Evolutionary conservation across 2,797 vertebrate species (phyloP).

Genomic region (Parotocinclus haroldoi): DNA sequence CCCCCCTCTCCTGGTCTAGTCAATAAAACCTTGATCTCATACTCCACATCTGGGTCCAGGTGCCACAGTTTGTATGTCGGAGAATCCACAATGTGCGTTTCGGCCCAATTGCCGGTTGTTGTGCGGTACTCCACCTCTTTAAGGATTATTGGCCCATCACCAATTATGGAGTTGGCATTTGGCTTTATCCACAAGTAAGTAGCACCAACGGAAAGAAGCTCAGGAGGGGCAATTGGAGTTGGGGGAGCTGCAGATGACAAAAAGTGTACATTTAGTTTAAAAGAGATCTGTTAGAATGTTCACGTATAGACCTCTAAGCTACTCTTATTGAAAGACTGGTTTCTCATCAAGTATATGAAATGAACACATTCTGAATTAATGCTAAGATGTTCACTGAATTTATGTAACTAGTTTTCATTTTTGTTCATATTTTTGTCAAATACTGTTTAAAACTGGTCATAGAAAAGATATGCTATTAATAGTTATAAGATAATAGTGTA

Average conservation of each 20-base stretch:
- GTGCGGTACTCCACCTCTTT: slow-evolving; percentile 97
- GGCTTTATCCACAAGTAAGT: slow-evolving; percentile 98
- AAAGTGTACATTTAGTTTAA: too few relatives aligned
- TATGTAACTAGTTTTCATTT: too few relatives aligned
- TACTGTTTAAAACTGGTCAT: too few relatives aligned
- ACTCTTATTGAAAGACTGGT: too few relatives aligned
- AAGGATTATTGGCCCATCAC: slow-evolving; percentile 92
- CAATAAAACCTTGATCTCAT: slow-evolving; percentile 92
- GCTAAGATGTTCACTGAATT: too few relatives aligned
- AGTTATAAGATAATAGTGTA: too few relatives aligned
- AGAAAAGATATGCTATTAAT: too few relatives aligned
- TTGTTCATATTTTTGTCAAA: too few relatives aligned
- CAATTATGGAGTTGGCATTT: slow-evolving; percentile 96
- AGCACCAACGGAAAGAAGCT: slow-evolving; percentile 89
- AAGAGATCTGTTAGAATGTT: too few relatives aligned
- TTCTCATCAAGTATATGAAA: too few relatives aligned
- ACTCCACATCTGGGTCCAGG: slow-evolving; percentile 93
- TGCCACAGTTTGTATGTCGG: slow-evolving; percentile 97
- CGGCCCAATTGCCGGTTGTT: slow-evolving; percentile 91
- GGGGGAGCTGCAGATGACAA: slow-evolving; percentile 79
- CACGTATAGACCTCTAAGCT: too few relatives aligned
- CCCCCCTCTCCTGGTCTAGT: slow-evolving; percentile 92
- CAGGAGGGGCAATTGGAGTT: slow-evolving; percentile 90
- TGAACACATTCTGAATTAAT: too few relatives aligned
- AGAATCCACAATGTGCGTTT: slow-evolving; percentile 90